Conservation (phyloP, 1,140 invertebrate species). For the Octopus sinensis region DNA sequence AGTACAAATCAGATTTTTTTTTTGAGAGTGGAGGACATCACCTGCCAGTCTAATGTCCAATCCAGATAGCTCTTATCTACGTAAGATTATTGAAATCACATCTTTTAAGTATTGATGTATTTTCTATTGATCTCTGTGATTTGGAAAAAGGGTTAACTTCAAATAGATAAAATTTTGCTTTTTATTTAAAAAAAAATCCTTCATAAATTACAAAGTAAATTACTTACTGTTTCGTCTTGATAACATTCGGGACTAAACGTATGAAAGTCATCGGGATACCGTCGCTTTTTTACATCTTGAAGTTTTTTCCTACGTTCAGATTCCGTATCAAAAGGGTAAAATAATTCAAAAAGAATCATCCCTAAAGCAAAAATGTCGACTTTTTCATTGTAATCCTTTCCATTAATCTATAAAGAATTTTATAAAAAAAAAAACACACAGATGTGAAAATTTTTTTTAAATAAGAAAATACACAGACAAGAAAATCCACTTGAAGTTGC, state of each 20-base stretch:
- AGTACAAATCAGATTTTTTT: no score
- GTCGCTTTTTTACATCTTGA: conserved; percentile 64
- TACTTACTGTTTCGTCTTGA: not conserved
- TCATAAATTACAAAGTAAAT: not conserved
- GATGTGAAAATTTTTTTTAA: no score
- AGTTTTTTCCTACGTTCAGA: conserved; percentile 73
- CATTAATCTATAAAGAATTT: conserved; percentile 60
- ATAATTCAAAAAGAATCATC: conserved; percentile 87
- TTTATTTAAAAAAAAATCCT: not conserved
- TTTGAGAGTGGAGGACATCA: no score
- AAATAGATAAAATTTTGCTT: not conserved
- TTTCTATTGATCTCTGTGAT: conserved; percentile 21
- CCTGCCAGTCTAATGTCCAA: no score
- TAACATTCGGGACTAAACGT: conserved; percentile 20
- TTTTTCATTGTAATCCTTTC: conserved; percentile 82
- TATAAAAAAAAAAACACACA: no score
- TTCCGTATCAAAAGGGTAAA: conserved; percentile 83
- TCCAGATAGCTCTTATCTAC: no score
- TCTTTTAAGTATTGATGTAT: conserved; percentile 23
- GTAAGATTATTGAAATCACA: conserved; percentile 11
- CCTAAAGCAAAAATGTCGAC: conserved; percentile 96
- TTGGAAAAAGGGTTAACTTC: not conserved
- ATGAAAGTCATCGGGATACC: conserved; percentile 72
- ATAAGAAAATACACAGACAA: no score
- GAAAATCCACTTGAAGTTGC: no score